These are phyloP conservation scores for Halocynthia roretzi DNA, from an alignment of 23 tunicate genomes.

Conservation along the genomic window DNA sequence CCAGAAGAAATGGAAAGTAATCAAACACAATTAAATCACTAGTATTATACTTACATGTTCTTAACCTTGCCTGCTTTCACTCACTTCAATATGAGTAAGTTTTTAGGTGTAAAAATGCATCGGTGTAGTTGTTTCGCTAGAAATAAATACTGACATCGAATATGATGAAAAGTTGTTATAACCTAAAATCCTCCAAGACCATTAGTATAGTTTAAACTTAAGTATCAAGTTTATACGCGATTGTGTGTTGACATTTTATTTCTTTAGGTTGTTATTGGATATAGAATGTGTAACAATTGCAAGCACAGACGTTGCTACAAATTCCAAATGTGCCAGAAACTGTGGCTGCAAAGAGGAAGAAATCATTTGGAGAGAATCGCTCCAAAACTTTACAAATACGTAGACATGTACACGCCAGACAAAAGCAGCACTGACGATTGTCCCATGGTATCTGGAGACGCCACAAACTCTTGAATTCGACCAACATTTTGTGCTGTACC, in stretches of 20 bases:
- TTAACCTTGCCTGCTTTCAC: too few species aligned
- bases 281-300: conserved; percentile 65
- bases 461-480: too few species aligned
- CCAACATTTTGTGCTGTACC: not conserved
- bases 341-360: conserved; percentile 54
- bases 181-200: too few species aligned
- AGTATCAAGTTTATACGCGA: not conserved
- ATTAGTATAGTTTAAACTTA: not conserved
- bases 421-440: not conserved
- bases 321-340: conserved; percentile 77
- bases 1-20: conserved; percentile 66
- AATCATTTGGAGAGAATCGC: conserved; percentile 63
- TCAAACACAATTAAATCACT: too few species aligned
- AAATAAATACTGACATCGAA: not conserved
- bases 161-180: too few species aligned
- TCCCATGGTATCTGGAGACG: too few species aligned
- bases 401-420: conserved; percentile 22
- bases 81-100: not conserved
- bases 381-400: conserved; percentile 62
- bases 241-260: not conserved
- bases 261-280: conserved; percentile 70
- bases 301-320: conserved; percentile 42
- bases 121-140: not conserved
- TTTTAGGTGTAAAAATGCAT: not conserved
- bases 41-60: too few species aligned